Evolutionary conservation across 2,797 vertebrate species (phyloP).

Genomic region (Hylomyscus alleni): DNA sequence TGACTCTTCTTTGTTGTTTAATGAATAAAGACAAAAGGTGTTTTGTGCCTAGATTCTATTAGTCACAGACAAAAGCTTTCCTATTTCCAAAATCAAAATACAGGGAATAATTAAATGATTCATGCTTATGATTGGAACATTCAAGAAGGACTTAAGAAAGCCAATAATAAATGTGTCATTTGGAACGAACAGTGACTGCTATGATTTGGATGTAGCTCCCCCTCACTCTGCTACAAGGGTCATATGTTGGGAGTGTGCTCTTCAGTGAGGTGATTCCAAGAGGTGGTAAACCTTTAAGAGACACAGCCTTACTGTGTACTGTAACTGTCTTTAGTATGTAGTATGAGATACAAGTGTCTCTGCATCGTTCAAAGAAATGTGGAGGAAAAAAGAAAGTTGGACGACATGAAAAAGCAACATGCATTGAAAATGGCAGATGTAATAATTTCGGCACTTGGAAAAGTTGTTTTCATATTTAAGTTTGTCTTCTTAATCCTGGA

Average conservation of each 20-base stretch:
- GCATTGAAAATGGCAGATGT: not conserved
- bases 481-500: not conserved
- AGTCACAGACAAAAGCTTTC: not conserved
- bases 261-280: not conserved
- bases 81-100: constrained; percentile 29
- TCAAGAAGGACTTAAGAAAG: not conserved
- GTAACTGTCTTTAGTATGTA: not conserved
- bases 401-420: not conserved
- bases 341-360: no score
- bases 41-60: not conserved
- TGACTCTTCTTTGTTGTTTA: not conserved
- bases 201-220: not conserved
- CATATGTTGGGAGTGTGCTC: not conserved
- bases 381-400: not conserved
- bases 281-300: not conserved
- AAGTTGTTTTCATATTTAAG: constrained; percentile 19
- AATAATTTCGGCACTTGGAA: not conserved
- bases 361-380: not conserved
- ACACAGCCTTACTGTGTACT: not conserved
- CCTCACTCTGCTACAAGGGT: not conserved
- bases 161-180: constrained; percentile 3
- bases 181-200: not conserved
- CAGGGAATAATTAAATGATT: constrained; percentile 24
- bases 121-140: not conserved
- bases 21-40: not conserved